Base-by-base conservation (phyloP, 2,797 vertebrate species). In the Crocidura indochinensis region DNA sequence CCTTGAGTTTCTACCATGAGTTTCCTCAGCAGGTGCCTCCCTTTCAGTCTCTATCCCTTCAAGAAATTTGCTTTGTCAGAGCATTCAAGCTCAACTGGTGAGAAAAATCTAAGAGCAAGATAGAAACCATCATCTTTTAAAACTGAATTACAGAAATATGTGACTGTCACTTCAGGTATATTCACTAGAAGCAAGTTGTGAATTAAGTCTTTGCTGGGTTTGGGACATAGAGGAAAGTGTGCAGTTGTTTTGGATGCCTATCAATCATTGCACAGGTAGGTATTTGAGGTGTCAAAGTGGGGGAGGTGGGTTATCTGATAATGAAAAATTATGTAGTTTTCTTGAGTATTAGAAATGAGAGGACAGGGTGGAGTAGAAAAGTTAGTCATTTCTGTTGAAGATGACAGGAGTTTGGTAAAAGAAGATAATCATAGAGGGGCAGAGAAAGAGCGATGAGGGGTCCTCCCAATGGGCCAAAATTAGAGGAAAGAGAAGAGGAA, bases 1-100 rank as follows among this genome's bases (percentile, higher is more conserved):
- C 31, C 15, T 38, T 19, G 17, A 6, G 9, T 0, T 31, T 19
- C 44, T 8, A 0, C 51, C 24, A 0, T 6, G 67, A 1, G 53
- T 20, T 29, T 46, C 31, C n/a, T 53, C 60, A 24, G 24, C 0
- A 46, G 0, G 2, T 20, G 56, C 56, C 11, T 53, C 8, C 51
- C 56, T 60, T 20, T 19, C 4, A 60, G 20, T 15, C 19, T 20
- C 51, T 14, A 12, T 17, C 56, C 56, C 56, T 60, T 60, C 56
- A 17, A 69, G 60, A 24, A 27, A 60, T 46, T 38, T 10, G 22
- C 60, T 10, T 29, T 27, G 15, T 56, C 46, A 12, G 60, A 56
- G 15, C 4, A 1, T 12, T 4, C 3, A 9, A 38, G n/a, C 53
- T 69, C 22, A 69, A 46, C 47, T n/a, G n/a, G 20, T 49, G 81